Percentiles rank a stretch among this genome's conserved stretches.
phyloP scores from a whole-genome alignment of 2,888 invertebrate species.

The Lasioglossum calceatum region DNA sequence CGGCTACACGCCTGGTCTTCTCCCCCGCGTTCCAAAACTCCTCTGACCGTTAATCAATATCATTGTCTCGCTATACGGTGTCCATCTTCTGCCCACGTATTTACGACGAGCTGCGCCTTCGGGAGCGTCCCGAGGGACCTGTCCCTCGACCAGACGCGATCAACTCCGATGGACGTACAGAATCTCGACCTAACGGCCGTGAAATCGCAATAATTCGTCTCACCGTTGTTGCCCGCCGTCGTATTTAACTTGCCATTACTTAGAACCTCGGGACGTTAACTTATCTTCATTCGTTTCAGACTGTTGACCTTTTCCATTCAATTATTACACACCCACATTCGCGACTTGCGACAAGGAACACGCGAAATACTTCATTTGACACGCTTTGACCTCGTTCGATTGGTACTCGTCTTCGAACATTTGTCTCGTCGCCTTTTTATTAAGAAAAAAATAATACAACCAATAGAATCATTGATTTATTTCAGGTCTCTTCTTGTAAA shows the following conservation, averaged over 20 bases:
- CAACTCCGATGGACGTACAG: not conserved
- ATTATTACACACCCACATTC: not conserved
- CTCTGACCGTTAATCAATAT: slow-evolving; percentile 66
- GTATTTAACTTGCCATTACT: not conserved
- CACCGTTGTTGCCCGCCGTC: not conserved
- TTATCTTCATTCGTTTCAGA: not conserved
- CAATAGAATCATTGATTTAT: too few relatives aligned
- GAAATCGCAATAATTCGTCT: slow-evolving; percentile 38
- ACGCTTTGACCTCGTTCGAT: not conserved
- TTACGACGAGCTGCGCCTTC: slow-evolving; percentile 18
- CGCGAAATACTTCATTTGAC: not conserved
- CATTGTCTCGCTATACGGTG: slow-evolving; percentile 59
- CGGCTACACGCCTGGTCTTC: slow-evolving; percentile 24
- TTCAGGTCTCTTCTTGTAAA: too few relatives aligned
- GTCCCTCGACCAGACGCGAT: slow-evolving; percentile 30
- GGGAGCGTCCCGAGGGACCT: slow-evolving; percentile 26
- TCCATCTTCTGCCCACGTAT: slow-evolving; percentile 46
- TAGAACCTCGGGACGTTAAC: not conserved
- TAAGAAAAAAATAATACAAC: too few relatives aligned
- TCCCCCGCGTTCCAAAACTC: slow-evolving; percentile 49
- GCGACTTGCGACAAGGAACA: not conserved
- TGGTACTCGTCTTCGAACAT: not conserved
- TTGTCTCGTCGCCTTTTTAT: not conserved
- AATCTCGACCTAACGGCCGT: slow-evolving; percentile 45
- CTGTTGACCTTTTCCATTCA: not conserved